Evolutionary conservation across 2,888 invertebrate genomes (phyloP), one percentile per base, ranked within the genome.

Genomic region (Scaptomyza parva): DNA sequence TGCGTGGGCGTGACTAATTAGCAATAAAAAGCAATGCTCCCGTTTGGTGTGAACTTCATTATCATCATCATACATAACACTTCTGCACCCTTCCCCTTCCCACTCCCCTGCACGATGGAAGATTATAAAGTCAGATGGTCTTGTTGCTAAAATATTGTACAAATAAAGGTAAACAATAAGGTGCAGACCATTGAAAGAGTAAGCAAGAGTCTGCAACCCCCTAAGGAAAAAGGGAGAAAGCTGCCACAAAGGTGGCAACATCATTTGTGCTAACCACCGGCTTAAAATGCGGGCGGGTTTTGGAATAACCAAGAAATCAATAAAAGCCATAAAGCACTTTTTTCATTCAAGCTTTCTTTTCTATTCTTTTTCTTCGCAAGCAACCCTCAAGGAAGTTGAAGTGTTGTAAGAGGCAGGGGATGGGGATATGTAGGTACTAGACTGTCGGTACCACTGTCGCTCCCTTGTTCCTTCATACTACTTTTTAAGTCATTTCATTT

Each of bases 1-100:
- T n/a, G 44, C 40, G 66, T 53, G 68, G 83, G 86, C 82, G 82
- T 86, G 76, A 83, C 86, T 79, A 83, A 82, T 82, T 83, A 79
- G 66, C 72, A 82, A 82, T 82, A 86, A 83, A 86, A 82, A 52
- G 28, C 33, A 48, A 50, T 65, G 55, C 58, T 45, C 55, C 53
- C 30, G 53, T 58, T 64, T 79, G 71, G 79, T 81, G 80, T 70
- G 82, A 80, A 85, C 20, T 52, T 53, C 64, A 65, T 51, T 41
- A 52, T 50, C n/a, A 47, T 52, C 44, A 33, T 35, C 28, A 7
- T 41, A 5, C 17, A 24, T 26, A 17, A n/a, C 2, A n/a, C 22
- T 7, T 28, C 33, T 6, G 14, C 14, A n/a, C 22, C 28, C 20
- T 26, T 11, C 17, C 35, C 40, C 20, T 5, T 1, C 26, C 44